Base-by-base conservation (phyloP, 2,888 invertebrate genomes). In the Ophion slaviceki region DNA sequence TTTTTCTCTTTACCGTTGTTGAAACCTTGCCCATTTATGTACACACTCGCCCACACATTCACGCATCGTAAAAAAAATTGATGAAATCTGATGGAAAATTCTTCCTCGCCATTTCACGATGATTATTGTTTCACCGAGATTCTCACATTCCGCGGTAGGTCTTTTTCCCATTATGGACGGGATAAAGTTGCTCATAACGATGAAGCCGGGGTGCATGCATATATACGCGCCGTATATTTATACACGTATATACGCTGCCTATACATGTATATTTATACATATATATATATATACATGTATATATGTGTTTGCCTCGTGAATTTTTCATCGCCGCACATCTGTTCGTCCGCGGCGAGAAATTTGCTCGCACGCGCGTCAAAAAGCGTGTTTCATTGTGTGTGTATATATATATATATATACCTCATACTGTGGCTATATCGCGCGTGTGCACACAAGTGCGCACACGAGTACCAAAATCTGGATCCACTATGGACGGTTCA, bases 1-100 rank as follows among this genome's bases (percentile, higher is more conserved):
- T 70, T 81, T 78, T 80, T 77, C 70, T 75, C 75, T 68, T 77
- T 83, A 76, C 53, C 64, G 75, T 57, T 85, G 71, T 68, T 47
- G 79, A 85, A 85, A 82, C 76, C 64, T 82, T 68, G 62, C 6
- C 75, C 67, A 28, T 66, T 24, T 64, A 75, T 47, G 53, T 28
- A 53, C 17, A 53, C 5, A 53, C 17, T 1, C 17, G 11, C 17
- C 11, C 17, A 53, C 3, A 17, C 14, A 53, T 5, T 0, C 3
- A 14, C 17, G 2, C 53, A 14, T 17, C 11, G 53, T 17, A 11
- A 53, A 17, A 53, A 53, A 53, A 17, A 53, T 53, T 53, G 17
- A 53, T 53, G 53, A 61, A 79, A 74, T 81, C 79, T 70, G 59
- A 17, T 36, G 17, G 79, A 71, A 79, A 64, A 67, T 53, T 66